phyloP scores from a whole-genome alignment of 2,113 vertebrate species.

The Callithrix jacchus region DNA sequence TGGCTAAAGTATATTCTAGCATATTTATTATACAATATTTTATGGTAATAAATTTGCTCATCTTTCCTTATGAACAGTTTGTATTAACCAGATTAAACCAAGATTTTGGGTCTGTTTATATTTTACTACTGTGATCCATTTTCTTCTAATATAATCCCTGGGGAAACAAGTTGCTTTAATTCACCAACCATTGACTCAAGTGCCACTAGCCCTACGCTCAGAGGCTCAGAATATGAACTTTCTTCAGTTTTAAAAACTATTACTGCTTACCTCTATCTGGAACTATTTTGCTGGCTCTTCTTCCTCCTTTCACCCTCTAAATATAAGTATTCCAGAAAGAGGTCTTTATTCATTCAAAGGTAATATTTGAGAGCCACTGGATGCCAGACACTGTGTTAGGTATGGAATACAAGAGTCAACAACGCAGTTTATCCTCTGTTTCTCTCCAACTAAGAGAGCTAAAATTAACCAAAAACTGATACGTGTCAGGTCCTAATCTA shows the following conservation, averaged over 20 bases:
- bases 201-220: too few relatives aligned
- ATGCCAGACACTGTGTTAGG: not conserved
- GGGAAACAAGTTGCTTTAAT: constrained; percentile 12
- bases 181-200: not conserved
- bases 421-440: not conserved
- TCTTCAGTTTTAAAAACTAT: not conserved
- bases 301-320: not conserved
- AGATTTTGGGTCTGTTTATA: not conserved
- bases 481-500: not conserved
- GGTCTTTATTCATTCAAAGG: constrained; percentile 10
- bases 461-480: constrained; percentile 5
- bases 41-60: not conserved
- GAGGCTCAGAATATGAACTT: not conserved
- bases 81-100: not conserved
- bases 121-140: not conserved
- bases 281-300: not conserved
- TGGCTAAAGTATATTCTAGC: not conserved
- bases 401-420: not conserved
- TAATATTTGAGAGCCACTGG: not conserved
- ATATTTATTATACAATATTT: not conserved
- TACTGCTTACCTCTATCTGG: not conserved
- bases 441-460: not conserved
- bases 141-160: not conserved
- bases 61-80: not conserved
- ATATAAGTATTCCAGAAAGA: not conserved